Evolutionary conservation across 2,888 invertebrate species (phyloP).

Genomic region (Orchesellides sinensis): DNA sequence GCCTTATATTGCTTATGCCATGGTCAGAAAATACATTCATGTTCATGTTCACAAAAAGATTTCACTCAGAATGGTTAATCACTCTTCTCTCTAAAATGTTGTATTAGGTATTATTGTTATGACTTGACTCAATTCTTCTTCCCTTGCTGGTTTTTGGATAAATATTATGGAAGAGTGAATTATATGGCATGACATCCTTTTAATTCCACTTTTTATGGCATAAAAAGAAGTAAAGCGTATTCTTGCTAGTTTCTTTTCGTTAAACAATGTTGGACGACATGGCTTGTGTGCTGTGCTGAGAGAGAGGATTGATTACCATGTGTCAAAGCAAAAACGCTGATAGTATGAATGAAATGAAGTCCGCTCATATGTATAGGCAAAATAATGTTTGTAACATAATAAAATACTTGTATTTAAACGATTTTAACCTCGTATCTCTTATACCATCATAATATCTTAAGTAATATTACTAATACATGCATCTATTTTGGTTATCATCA

Average conservation of each 20-base stretch:
- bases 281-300: too few relatives aligned
- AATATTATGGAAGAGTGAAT: too few relatives aligned
- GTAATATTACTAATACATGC: neutral
- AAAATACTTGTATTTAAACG: neutral
- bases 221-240: neutral
- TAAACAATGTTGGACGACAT: too few relatives aligned
- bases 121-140: neutral
- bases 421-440: neutral
- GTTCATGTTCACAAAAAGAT: too few relatives aligned
- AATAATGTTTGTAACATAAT: neutral
- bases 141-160: too few relatives aligned
- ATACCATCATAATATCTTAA: neutral
- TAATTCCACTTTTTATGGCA: constrained; percentile 12
- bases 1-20: neutral
- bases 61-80: too few relatives aligned
- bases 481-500: neutral
- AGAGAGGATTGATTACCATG: constrained; percentile 2
- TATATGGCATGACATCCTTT: neutral
- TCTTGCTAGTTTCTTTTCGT: neutral
- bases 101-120: too few relatives aligned
- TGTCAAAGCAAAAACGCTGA: neutral
- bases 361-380: neutral
- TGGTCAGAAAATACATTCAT: neutral
- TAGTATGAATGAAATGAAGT: neutral
- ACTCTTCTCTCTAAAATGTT: neutral